These are phyloP conservation scores for Poeciliopsis presidionis DNA, from an alignment of 2,797 vertebrate genomes.

Conservation along the genomic window DNA sequence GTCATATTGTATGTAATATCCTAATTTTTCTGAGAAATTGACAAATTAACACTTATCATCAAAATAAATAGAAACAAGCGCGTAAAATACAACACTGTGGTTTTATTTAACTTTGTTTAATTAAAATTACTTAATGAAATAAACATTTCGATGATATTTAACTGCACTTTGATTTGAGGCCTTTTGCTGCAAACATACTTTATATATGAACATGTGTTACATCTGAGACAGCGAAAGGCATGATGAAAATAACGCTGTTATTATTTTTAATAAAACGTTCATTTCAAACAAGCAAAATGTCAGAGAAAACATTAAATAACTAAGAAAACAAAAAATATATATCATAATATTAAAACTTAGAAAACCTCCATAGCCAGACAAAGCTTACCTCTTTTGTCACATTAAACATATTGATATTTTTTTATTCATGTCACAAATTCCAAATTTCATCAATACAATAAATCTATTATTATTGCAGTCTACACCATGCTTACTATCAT, in stretches of 20 bases:
- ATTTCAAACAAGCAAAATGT: too few species aligned
- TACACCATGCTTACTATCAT: too few species aligned
- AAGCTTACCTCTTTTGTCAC: too few species aligned
- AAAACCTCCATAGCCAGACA: too few species aligned
- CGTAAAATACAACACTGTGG: background rate
- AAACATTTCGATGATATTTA: background rate
- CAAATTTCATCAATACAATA: too few species aligned
- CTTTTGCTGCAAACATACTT: background rate
- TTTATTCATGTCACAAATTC: too few species aligned
- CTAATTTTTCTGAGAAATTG: background rate
- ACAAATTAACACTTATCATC: background rate
- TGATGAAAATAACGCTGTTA: background rate
- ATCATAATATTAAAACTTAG: too few species aligned
- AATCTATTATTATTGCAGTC: too few species aligned
- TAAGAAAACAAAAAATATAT: too few species aligned
- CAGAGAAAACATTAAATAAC: too few species aligned
- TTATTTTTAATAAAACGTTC: too few species aligned
- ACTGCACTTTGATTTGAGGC: background rate
- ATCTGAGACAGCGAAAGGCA: background rate
- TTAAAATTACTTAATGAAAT: background rate
- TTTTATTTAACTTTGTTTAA: background rate
- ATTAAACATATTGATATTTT: too few species aligned
- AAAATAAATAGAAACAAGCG: background rate
- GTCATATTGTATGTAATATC: background rate
- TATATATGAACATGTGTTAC: background rate